Conservation (phyloP, 2,113 vertebrate genomes). For the Pseudopodoces humilis region DNA sequence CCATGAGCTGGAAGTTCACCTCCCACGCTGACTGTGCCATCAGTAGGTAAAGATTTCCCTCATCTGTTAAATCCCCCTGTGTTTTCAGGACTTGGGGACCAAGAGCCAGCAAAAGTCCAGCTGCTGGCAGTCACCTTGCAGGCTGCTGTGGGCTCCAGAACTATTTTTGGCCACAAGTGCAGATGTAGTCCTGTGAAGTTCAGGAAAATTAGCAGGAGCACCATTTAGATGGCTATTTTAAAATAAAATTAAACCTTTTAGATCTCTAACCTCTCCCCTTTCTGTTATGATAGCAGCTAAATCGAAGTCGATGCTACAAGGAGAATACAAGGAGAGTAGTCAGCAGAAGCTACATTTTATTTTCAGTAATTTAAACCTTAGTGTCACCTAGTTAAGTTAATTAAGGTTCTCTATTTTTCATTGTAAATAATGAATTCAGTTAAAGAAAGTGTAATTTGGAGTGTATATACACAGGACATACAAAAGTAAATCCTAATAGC, state of each 20-base stretch:
- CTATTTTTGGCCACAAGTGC: constrained; percentile 20
- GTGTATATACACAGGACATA: not conserved
- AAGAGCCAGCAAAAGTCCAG: not conserved
- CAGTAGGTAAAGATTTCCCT: not conserved
- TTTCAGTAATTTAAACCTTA: not conserved
- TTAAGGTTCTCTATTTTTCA: constrained; percentile 23
- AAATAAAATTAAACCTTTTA: not conserved
- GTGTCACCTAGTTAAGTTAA: not conserved
- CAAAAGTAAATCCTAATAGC: not conserved
- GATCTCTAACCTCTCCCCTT: not conserved
- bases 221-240: not conserved
- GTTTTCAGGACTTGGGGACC: not conserved
- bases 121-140: not conserved
- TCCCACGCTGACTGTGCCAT: not conserved
- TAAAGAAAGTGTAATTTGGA: constrained; percentile 30
- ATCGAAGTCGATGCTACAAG: not conserved
- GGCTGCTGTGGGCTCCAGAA: not conserved
- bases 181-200: not conserved
- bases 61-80: no score
- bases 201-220: not conserved
- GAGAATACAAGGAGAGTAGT: not conserved
- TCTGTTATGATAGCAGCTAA: not conserved
- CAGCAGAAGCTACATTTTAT: not conserved
- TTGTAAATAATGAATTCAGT: constrained; percentile 34
- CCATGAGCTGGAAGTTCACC: accelerated